Conservation (phyloP, 2,113 vertebrate species). For the Labeo rohita region DNA sequence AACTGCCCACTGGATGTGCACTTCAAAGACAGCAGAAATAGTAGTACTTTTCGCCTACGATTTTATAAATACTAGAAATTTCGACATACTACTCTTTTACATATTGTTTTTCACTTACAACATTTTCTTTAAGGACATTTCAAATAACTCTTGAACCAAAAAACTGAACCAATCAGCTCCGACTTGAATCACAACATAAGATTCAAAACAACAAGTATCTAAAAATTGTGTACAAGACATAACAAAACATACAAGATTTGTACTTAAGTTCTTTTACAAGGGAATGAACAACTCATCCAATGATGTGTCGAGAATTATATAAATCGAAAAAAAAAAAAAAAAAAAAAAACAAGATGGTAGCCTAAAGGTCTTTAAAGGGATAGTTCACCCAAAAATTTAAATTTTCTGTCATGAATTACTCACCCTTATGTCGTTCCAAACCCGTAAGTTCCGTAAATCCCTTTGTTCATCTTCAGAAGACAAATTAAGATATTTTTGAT, state of each 20-base stretch:
- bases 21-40: neutral
- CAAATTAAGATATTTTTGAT: too few species aligned
- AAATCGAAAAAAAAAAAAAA: too few species aligned
- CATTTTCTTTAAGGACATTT: neutral
- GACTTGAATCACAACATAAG: neutral
- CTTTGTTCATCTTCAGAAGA: too few species aligned
- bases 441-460: too few species aligned
- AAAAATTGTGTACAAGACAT: neutral
- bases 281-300: neutral
- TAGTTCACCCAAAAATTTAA: too few species aligned
- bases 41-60: neutral
- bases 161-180: neutral
- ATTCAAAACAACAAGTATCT: neutral
- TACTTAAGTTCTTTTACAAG: neutral
- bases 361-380: too few species aligned
- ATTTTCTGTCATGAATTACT: too few species aligned
- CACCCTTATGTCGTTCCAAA: too few species aligned
- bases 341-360: too few species aligned
- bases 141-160: neutral
- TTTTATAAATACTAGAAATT: neutral
- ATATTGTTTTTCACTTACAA: neutral
- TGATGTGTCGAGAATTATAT: neutral
- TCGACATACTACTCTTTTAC: too few species aligned
- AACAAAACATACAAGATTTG: neutral
- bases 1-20: neutral